Evolutionary conservation across 2,113 vertebrate genomes (phyloP).

Genomic region (Dermatemys mawii): DNA sequence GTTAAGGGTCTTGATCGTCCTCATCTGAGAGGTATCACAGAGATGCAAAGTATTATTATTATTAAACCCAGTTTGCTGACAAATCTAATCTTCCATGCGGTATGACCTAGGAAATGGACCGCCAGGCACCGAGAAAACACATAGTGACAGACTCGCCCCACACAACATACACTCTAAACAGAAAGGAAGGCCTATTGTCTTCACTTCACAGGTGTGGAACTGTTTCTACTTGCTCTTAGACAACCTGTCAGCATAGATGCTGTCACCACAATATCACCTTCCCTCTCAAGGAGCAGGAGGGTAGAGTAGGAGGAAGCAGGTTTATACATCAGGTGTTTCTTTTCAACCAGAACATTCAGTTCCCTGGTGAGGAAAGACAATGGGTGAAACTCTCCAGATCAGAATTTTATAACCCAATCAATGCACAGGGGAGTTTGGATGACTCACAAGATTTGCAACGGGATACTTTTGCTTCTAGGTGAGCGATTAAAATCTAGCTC

Average conservation of each 20-base stretch:
- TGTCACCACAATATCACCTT: neutral
- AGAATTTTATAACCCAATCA: neutral
- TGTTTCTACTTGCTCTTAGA: neutral
- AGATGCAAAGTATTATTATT: slow-evolving; percentile 17
- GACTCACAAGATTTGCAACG: neutral
- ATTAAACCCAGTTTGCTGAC: slow-evolving; percentile 27
- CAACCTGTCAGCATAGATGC: neutral
- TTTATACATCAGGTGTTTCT: neutral
- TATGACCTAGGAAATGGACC: neutral
- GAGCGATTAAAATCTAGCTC: neutral
- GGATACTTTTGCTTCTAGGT: neutral
- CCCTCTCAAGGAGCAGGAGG: neutral
- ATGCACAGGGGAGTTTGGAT: neutral
- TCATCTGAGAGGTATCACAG: neutral
- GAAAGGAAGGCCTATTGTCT: neutral
- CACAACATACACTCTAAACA: neutral
- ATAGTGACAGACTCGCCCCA: neutral
- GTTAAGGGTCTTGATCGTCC: neutral
- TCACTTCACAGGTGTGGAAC: neutral
- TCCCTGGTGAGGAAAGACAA: neutral
- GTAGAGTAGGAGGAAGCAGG: neutral
- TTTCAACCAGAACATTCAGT: neutral
- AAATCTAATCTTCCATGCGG: fast-evolving
- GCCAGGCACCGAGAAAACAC: neutral
- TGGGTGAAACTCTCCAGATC: neutral